Evolutionary conservation across 2,888 invertebrate genomes (phyloP), one percentile per base, ranked within the genome.

Genomic region (Endotricha flammealis): DNA sequence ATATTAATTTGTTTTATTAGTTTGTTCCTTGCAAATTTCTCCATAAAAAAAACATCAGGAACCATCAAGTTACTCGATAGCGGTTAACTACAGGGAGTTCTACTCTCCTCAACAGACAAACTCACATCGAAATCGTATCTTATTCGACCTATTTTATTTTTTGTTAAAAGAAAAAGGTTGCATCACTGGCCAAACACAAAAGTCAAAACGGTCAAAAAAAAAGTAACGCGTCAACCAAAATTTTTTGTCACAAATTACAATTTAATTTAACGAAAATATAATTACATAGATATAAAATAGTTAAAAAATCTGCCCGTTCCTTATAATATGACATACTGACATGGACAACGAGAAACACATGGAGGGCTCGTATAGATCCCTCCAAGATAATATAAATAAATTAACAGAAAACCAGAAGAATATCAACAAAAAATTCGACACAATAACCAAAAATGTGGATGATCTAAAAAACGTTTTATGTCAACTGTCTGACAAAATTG

Each of bases 391-490:
- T 7, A 64, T 83, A 16, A 57, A 62, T n/a, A 74, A 76, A 42
- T 32, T 85, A 8, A 46, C 67, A 0, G 61, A 64, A 9, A 69
- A 53, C 22, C 82, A 83, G 32, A 54, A 40, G 12, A 55, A 35
- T 34, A 60, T 82, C 6, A 29, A 73, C 12, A 37, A 40, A 0
- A 82, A 81, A 62, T 77, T 79, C 31, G 79, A 81, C 13, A 42
- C 45, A 1, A 39, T 85, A 12, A 52, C 56, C 1, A 70, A 62
- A 37, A 74, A 64, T 41, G 71, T 82, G 0, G 77, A 81, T 0
- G 78, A 75, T 0, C 32, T 83, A 3, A 57, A 57, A 2, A 69
- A 62, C 25, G 45, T 62, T 1, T 3, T 80, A 1, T 27, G 46
- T 0, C 62, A 69, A 22, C 59, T 76, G 13, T 54, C 77, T 0